Percentiles rank a stretch among this genome's conserved stretches.
These are phyloP conservation scores for Bombus superbus DNA, from an alignment of 1,140 invertebrate genomes.

Conservation along the genomic window DNA sequence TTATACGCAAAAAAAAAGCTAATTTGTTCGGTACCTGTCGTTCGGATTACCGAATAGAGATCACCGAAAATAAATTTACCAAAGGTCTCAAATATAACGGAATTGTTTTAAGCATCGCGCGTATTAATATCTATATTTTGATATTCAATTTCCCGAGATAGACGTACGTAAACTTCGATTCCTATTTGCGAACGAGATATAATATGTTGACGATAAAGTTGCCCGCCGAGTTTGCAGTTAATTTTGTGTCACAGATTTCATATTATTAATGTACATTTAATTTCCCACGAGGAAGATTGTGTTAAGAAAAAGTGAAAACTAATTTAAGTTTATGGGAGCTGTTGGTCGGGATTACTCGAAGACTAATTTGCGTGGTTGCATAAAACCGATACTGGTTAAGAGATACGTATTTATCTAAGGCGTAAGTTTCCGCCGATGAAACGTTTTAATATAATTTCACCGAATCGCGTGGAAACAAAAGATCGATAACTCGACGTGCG, in stretches of 20 bases:
- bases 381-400: neutral
- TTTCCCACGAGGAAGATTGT: neutral
- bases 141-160: neutral
- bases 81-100: rapidly evolving
- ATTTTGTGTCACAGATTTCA: neutral
- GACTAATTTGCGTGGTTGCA: neutral
- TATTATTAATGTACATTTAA: neutral
- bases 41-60: neutral
- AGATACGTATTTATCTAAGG: neutral
- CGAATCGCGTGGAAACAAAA: neutral
- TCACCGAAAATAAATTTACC: neutral
- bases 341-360: neutral
- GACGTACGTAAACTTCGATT: neutral
- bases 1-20: too few species aligned
- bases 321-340: neutral
- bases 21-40: too few species aligned
- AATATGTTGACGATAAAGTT: neutral
- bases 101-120: neutral
- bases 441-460: neutral
- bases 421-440: neutral
- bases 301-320: neutral
- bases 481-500: too few species aligned
- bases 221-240: neutral
- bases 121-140: neutral
- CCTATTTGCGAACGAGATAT: neutral